Evolutionary conservation across 2,113 vertebrate species (phyloP).

Genomic region (Bubalus kerabau): DNA sequence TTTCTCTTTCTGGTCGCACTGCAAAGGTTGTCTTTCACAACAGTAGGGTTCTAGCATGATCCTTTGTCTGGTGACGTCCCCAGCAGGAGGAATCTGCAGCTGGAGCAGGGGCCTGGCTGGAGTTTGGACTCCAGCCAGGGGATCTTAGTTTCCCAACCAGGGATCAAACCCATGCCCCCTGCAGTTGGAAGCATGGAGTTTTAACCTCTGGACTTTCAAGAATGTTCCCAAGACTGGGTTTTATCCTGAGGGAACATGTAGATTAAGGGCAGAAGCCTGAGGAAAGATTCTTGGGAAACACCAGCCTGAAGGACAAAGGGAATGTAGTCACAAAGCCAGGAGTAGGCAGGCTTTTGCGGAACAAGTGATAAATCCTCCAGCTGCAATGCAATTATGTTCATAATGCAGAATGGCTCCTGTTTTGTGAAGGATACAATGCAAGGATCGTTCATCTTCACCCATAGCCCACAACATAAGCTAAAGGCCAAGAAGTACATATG

Average conservation of each 20-base stretch:
- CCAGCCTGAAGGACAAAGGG: neutral
- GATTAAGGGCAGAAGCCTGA: neutral
- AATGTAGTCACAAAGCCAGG: neutral
- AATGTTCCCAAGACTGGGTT: neutral
- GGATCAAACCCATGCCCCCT: neutral
- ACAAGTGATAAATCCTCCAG: neutral
- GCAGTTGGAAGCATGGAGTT: neutral
- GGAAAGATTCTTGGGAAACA: neutral
- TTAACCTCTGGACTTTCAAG: neutral
- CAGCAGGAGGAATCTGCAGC: neutral
- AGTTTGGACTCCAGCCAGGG: neutral
- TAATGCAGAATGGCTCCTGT: neutral
- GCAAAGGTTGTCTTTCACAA: neutral
- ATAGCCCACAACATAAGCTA: neutral
- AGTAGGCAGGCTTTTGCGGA: neutral
- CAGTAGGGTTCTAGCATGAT: neutral
- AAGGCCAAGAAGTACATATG: neutral
- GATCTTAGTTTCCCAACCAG: neutral
- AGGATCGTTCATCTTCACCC: neutral
- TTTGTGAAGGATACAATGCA: neutral
- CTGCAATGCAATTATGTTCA: neutral
- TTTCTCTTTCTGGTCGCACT: neutral
- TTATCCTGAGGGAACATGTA: neutral
- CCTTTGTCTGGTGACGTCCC: neutral
- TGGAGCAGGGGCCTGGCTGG: neutral